phyloP scores from a whole-genome alignment of 2,888 invertebrate species.

The Ichneumoninae sp. region DNA sequence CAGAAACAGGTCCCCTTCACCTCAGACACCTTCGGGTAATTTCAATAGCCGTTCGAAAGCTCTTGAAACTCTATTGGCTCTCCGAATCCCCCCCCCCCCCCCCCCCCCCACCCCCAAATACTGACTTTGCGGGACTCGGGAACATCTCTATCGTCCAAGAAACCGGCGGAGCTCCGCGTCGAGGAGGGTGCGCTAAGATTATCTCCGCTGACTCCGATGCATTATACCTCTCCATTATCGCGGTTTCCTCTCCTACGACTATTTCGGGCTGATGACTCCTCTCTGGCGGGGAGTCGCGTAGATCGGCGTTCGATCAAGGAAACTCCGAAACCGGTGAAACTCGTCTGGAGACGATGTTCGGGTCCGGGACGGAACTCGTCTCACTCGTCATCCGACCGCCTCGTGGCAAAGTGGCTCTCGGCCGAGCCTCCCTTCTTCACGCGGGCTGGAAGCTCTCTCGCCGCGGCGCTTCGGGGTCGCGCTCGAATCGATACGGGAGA shows the following conservation, averaged over 20 bases:
- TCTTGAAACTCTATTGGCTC: neutral
- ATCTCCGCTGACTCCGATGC: conserved; percentile 35
- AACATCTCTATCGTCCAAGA: neutral
- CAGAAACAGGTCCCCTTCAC: too few relatives aligned
- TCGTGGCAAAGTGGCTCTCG: conserved; percentile 66
- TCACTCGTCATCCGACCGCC: conserved; percentile 43
- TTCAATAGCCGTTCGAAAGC: neutral
- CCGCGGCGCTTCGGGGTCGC: conserved; percentile 72
- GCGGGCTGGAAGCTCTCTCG: conserved; percentile 65
- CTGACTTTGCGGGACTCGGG: neutral
- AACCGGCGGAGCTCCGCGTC: neutral
- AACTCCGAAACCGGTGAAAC: conserved; percentile 59
- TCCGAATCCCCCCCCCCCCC: neutral
- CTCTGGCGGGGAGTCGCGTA: conserved; percentile 33
- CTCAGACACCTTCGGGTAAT: too few relatives aligned
- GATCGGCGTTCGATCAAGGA: conserved; percentile 58
- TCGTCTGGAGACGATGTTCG: conserved; percentile 48
- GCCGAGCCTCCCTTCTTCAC: conserved; percentile 64
- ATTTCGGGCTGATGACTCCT: conserved; percentile 37
- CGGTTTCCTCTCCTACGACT: conserved; percentile 40
- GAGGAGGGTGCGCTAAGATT: conserved; percentile 30
- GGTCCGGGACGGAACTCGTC: conserved; percentile 32
- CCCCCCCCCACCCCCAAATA: neutral
- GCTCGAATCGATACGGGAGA: conserved; percentile 71
- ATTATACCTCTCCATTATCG: conserved; percentile 46